phyloP scores from a whole-genome alignment of 2,797 vertebrate genomes.

The Eulemur rubriventer region DNA sequence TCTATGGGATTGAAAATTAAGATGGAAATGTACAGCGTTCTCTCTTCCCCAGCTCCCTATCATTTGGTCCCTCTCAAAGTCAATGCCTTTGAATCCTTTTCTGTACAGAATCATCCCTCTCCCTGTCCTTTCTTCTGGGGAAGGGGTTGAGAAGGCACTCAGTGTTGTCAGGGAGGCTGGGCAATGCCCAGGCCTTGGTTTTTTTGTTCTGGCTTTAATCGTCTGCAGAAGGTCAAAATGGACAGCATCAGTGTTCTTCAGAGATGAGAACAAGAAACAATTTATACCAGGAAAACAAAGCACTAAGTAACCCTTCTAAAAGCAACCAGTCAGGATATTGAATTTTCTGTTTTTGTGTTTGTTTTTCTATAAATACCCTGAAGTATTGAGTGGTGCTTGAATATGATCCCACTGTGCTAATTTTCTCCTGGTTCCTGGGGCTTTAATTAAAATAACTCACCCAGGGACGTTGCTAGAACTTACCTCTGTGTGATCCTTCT shows the following conservation, averaged over 20 bases:
- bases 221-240: neutral
- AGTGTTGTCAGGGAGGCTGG: neutral
- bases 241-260: neutral
- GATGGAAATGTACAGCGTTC: neutral
- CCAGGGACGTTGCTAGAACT: constrained; percentile 57
- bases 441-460: constrained; percentile 69
- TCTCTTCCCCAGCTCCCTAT: neutral
- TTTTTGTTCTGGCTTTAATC: neutral
- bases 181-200: neutral
- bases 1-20: neutral
- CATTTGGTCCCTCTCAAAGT: neutral
- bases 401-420: constrained; percentile 64
- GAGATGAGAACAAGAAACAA: constrained; percentile 6
- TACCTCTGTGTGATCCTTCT: neutral
- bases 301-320: neutral
- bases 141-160: neutral
- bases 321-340: constrained; percentile 62
- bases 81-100: neutral
- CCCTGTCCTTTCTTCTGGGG: neutral
- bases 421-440: constrained; percentile 63
- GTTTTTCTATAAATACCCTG: constrained; percentile 76
- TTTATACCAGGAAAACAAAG: constrained; percentile 52
- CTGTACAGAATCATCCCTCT: neutral
- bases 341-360: constrained; percentile 68
- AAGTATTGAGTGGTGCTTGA: constrained; percentile 72